Conservation (phyloP, 2,797 vertebrate species). For the Anas georgica region DNA sequence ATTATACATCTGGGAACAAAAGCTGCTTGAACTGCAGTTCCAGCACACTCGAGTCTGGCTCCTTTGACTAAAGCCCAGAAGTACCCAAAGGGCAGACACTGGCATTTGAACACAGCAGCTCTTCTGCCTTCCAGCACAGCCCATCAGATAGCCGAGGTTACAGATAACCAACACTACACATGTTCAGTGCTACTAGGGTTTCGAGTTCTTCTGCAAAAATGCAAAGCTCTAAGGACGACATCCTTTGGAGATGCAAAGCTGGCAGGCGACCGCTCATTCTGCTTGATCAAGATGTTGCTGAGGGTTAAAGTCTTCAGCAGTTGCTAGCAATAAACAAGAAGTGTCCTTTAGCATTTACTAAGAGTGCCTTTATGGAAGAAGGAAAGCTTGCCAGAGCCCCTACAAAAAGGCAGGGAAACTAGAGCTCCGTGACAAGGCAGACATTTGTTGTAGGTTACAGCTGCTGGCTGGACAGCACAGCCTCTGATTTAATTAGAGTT, state of each 20-base stretch:
- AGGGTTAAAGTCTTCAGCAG: slow-evolving; percentile 54
- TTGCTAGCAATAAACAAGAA: slow-evolving; percentile 53
- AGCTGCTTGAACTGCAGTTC: not conserved
- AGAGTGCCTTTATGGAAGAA: slow-evolving; percentile 59
- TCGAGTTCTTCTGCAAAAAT: not conserved
- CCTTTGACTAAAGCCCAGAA: not conserved
- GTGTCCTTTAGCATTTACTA: slow-evolving; percentile 76
- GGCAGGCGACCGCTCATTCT: not conserved
- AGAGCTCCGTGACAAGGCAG: slow-evolving; percentile 30
- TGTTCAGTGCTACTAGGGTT: not conserved
- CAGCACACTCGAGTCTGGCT: not conserved
- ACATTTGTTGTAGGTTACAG: slow-evolving; percentile 49
- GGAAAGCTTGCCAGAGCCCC: slow-evolving; percentile 64
- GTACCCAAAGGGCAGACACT: not conserved
- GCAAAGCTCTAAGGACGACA: not conserved
- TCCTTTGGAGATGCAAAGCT: not conserved
- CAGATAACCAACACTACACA: not conserved
- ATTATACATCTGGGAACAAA: not conserved
- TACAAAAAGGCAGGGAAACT: slow-evolving; percentile 49
- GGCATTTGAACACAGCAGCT: rapidly evolving
- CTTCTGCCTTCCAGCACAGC: not conserved
- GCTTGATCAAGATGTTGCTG: slow-evolving; percentile 10
- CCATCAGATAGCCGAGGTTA: not conserved
- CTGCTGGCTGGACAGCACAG: not conserved
- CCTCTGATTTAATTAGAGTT: slow-evolving; percentile 23